Base-by-base conservation (phyloP, 2,797 vertebrate species). In the Falco columbarius region DNA sequence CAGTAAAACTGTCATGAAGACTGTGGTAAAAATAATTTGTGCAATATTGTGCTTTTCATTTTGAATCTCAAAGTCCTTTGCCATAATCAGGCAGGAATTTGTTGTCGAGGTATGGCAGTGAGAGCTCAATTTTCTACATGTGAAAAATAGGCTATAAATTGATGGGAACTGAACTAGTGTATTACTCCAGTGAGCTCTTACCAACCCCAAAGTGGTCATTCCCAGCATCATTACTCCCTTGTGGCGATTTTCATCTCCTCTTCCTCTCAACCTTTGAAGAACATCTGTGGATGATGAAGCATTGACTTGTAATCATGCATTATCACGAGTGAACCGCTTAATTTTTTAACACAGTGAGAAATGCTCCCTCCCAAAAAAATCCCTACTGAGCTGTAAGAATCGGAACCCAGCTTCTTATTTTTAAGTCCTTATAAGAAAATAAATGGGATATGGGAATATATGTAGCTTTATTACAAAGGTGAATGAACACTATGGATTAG, bases 311-410 rank as follows among this genome's bases (percentile, higher is more conserved):
- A 24, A 9, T 17, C 6, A 1, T 23, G 27, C 14, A 3, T 12
- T 30, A n/a, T 56, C 19, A 6, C 30, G 52, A 77, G 38, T 24
- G 9, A 68, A 32, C 36, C 10, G 26, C 9, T 1, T 36, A 3
- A 34, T 40, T 56, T 61, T 76, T 56, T 62, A 73, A 32, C 21
- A 34, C 5, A 22, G 3, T 56, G 38, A 40, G 61, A 68, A 56
- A 40, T 40, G 26, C 18, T 55, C 13, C 27, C 8, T 14, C 36
- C 11, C 2, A 0, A 1, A 12, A 32, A 32, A 42, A 44, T 4
- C 2, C 11, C 4, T 16, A 66, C 58, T 26, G 52, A 61, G 24
- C 21, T 3, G 0, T 55, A 72, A 62, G 18, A 51, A 26, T 51
- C 34, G 44, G 40, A 76, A 51, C 13, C 9, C n/a, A 42, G n/a